Evolutionary conservation across 2,888 invertebrate species (phyloP), one percentile per base, ranked within the genome.

Genomic region (Chaitophorus viminalis): DNA sequence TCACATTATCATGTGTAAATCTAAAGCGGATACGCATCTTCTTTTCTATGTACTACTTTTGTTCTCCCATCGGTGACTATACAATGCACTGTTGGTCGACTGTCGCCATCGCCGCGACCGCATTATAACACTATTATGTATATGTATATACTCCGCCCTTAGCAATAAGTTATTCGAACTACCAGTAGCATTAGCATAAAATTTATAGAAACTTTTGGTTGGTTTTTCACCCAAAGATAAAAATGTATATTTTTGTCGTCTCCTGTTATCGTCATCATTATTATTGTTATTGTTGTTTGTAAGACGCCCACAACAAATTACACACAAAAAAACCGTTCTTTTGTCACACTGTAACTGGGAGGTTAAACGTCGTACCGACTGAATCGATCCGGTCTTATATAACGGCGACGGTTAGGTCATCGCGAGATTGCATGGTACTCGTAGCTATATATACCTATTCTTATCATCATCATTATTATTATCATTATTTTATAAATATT

Each of bases 111-210:
- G 5, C 18, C 18, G 25, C 39, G 17, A 74, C 31, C 74, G 54
- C 33, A 54, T 25, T 33, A 82, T 8, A 46, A 0, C 36, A 60
- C 31, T 68, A 31, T n/a, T n/a, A 4, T 5, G 52, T 25, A 60
- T 21, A 60, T 25, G n/a, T 25, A 46, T 60, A 60, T 33, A 8
- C 21, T 70, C 72, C 8, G 72, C 5, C 18, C 33, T 18, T 36
- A 21, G 14, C 21, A 36, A 31, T 79, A 36, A 33, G 79, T 25
- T 36, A 39, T 84, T 86, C 36, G 72, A 72, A 79, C n/a, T n/a
- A n/a, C 72, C 79, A 31, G 78, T 78, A 86, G 86, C 72, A 86
- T 86, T 86, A 86, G 79, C 86, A 86, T 86, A 86, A 78, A 72
- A 79, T 54, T 77, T 78, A 86, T 78, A 54, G 52, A 33, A 21